Conservation (phyloP, 1,140 invertebrate species). For the Luehdorfia chinensis region DNA sequence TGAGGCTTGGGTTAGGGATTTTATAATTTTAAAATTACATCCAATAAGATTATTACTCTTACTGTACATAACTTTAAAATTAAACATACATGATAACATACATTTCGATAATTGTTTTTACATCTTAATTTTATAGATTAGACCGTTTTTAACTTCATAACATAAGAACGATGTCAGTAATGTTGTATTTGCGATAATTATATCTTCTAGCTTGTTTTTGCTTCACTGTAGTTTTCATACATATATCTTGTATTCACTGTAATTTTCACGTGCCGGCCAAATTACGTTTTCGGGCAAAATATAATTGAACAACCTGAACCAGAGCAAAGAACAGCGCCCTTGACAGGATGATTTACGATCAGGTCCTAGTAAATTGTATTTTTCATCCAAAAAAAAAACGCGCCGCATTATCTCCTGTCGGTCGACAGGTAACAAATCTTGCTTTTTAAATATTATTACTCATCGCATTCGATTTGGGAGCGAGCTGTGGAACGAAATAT, state of each 20-base stretch:
- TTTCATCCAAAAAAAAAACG: conserved; percentile 67
- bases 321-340: conserved; percentile 35
- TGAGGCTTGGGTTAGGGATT: conserved; percentile 57
- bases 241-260: too few species aligned
- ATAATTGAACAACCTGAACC: conserved; percentile 65
- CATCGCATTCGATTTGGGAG: conserved; percentile 74
- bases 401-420: conserved; percentile 59
- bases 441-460: conserved; percentile 76
- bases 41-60: too few species aligned
- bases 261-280: too few species aligned
- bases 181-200: too few species aligned
- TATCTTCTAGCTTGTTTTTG: too few species aligned
- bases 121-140: too few species aligned
- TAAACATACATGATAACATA: too few species aligned
- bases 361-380: conserved; percentile 67
- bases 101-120: too few species aligned
- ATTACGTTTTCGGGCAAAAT: conserved; percentile 38
- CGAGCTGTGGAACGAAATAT: conserved; percentile 69
- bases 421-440: conserved; percentile 75
- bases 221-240: too few species aligned
- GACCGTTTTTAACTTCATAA: too few species aligned
- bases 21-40: conserved; percentile 65
- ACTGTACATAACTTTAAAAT: too few species aligned
- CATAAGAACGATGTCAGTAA: too few species aligned
- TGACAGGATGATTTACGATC: conserved; percentile 60